Percentiles rank a stretch among this genome's conserved stretches.
These are phyloP conservation scores for Atethmia centrago DNA, from an alignment of 2,888 invertebrate species.

Conservation along the genomic window DNA sequence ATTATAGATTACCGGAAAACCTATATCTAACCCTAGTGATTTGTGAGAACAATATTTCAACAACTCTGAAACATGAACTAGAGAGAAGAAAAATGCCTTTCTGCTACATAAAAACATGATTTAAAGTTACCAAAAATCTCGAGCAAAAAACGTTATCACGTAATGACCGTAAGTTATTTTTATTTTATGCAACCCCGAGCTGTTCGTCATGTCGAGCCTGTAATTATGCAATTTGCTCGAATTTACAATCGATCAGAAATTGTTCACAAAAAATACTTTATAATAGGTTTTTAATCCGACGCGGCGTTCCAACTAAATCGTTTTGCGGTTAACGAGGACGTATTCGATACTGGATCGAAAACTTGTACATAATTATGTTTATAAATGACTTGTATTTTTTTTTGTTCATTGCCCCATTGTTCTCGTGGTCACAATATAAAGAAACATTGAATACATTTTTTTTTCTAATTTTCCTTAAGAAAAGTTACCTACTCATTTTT, in stretches of 20 bases:
- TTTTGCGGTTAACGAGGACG: constrained; percentile 39
- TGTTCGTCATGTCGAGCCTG: constrained; percentile 61
- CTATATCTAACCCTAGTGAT: too few relatives aligned
- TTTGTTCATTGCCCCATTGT: too few relatives aligned
- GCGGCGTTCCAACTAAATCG: constrained; percentile 47
- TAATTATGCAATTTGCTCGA: constrained; percentile 77
- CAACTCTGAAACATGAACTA: neutral
- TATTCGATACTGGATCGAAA: constrained; percentile 52
- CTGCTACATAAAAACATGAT: constrained; percentile 6
- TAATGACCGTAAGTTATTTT: constrained; percentile 54
- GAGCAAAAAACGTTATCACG: constrained; percentile 50
- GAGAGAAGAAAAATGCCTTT: neutral
- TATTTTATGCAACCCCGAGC: constrained; percentile 60
- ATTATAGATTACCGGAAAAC: too few relatives aligned
- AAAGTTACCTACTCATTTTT: too few relatives aligned
- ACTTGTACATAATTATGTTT: constrained; percentile 4
- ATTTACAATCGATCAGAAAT: constrained; percentile 73
- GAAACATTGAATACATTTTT: too few relatives aligned
- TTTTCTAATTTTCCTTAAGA: too few relatives aligned
- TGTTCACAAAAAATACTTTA: constrained; percentile 73
- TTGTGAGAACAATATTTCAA: neutral
- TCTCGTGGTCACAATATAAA: too few relatives aligned
- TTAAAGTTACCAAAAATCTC: constrained; percentile 18
- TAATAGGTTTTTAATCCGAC: constrained; percentile 79
- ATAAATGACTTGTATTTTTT: neutral